Conservation (phyloP, 2,888 invertebrate species). For the Endotricha flammealis region DNA sequence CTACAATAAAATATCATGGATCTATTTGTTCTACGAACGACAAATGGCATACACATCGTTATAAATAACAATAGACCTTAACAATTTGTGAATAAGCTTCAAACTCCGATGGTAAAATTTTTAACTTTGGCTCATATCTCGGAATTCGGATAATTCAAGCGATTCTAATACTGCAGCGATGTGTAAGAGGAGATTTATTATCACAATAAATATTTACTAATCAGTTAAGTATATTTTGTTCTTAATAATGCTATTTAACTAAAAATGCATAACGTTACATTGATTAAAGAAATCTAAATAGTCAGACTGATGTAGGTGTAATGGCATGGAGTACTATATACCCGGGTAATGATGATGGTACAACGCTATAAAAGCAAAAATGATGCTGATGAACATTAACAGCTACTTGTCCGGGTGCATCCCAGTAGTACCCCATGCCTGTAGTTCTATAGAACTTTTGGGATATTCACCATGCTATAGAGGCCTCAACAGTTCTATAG, state of each 20-base stretch:
- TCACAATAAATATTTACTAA: slow-evolving; percentile 36
- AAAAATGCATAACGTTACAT: slow-evolving; percentile 29
- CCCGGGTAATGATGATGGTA: no score
- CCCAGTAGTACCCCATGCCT: no score
- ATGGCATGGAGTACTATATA: no score
- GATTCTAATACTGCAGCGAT: slow-evolving; percentile 18
- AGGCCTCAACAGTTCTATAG: no score
- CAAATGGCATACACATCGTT: slow-evolving; percentile 59
- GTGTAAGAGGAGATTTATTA: slow-evolving; percentile 20
- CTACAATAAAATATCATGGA: slow-evolving; percentile 47
- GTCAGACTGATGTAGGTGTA: no score
- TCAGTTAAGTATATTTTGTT: slow-evolving; percentile 32
- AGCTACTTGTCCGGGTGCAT: no score
- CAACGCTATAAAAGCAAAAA: no score
- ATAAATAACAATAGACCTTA: slow-evolving; percentile 39
- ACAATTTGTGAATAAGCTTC: slow-evolving; percentile 16
- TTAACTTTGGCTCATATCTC: slow-evolving; percentile 51
- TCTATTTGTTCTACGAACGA: slow-evolving; percentile 46
- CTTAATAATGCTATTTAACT: slow-evolving; percentile 29
- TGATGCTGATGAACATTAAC: no score
- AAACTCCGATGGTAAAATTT: slow-evolving; percentile 33
- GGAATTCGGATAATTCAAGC: slow-evolving; percentile 30
- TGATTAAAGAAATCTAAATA: no score
- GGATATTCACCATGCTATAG: no score
- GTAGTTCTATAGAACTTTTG: no score